Evolutionary conservation across 35 echinoderm and acorn worm species (phyloP).

Genomic region (Eucidaris tribuloides): DNA sequence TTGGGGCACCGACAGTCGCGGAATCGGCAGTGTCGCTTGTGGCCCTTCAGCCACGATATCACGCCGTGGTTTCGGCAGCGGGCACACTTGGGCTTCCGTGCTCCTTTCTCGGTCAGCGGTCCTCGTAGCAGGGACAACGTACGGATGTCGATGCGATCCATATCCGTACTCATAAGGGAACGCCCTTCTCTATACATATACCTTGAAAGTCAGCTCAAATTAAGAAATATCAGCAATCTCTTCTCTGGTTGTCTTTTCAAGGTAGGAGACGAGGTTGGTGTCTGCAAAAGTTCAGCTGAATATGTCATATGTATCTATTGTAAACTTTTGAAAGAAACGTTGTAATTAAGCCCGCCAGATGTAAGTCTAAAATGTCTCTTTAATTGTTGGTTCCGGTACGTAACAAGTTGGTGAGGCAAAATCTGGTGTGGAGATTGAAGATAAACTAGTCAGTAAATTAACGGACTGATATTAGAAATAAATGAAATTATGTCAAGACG

Average conservation of each 20-base stretch:
- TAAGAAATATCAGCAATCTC: neutral
- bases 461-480: no score
- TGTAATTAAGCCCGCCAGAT: no score
- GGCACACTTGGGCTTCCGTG: constrained; percentile 97
- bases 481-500: no score
- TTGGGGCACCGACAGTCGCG: constrained; percentile 94
- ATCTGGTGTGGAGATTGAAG: no score
- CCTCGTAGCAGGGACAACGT: constrained; percentile 88
- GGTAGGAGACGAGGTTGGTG: neutral
- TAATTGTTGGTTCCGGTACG: no score
- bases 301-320: no score
- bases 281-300: neutral
- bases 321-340: no score
- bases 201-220: neutral
- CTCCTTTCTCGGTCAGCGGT: constrained; percentile 93
- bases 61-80: constrained; percentile 97
- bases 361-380: no score
- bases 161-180: constrained; percentile 38
- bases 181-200: neutral
- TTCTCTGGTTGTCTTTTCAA: neutral
- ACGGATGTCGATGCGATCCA: constrained; percentile 67
- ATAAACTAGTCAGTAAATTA: no score
- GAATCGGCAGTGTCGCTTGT: constrained; percentile 95
- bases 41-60: constrained; percentile 98
- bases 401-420: no score